phyloP scores from a whole-genome alignment of 2,888 invertebrate genomes.

The Mesorhabditis belari region DNA sequence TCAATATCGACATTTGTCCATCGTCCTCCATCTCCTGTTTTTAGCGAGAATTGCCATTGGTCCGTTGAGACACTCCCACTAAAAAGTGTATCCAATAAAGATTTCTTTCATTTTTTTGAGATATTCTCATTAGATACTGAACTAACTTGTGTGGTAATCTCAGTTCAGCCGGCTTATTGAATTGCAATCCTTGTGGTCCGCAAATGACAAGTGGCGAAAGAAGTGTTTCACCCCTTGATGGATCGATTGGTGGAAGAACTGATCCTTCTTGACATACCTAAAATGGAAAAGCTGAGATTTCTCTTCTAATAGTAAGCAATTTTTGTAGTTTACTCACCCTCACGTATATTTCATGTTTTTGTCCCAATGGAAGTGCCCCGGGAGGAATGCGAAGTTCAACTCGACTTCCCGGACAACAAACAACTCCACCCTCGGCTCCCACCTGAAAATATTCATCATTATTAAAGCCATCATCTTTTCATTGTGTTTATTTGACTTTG shows the following conservation, averaged over 20 bases:
- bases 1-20: slow-evolving; percentile 39
- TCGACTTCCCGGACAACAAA: slow-evolving; percentile 81
- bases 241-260: slow-evolving; percentile 72
- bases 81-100: neutral
- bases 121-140: no score
- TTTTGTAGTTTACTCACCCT: slow-evolving; percentile 58
- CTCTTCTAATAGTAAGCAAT: neutral
- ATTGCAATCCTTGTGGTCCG: slow-evolving; percentile 69
- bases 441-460: neutral
- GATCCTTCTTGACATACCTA: slow-evolving; percentile 49
- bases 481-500: neutral
- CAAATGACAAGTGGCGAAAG: slow-evolving; percentile 91
- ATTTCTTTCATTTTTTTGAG: no score
- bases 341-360: slow-evolving; percentile 85
- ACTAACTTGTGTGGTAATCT: slow-evolving; percentile 70
- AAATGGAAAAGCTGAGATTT: neutral
- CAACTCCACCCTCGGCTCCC: slow-evolving; percentile 65
- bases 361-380: slow-evolving; percentile 75
- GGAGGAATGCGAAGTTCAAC: slow-evolving; percentile 81
- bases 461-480: no score
- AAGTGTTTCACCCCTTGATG: slow-evolving; percentile 88
- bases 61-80: slow-evolving; percentile 4
- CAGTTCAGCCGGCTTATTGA: slow-evolving; percentile 66
- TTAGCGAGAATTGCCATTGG: slow-evolving; percentile 60
- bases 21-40: slow-evolving; percentile 49